Base-by-base conservation (phyloP, 1,140 invertebrate species). In the Bradynema listronoti region DNA sequence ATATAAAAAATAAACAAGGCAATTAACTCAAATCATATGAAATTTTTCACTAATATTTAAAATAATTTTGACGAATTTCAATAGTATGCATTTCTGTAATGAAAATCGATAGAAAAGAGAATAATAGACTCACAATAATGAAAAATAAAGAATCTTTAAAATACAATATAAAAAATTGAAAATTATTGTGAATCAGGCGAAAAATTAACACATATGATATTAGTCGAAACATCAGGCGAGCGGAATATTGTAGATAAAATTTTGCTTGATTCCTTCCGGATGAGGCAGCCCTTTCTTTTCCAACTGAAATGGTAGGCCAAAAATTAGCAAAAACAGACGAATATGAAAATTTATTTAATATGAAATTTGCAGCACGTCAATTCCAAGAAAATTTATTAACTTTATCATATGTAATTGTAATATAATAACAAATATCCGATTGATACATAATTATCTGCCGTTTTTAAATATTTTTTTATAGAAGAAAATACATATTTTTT, bases 211-310 rank as follows among this genome's bases (percentile, higher is more conserved):
- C 22, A 43, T 43, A 27, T 43, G 22, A 27, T 19, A 27, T 19
- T 27, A 43, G 22, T 43, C 22, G 19, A 43, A 43, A 43, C 6
- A 19, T 43, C 19, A 11, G 36, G 36, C 11, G 19, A 11, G 36
- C 14, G 47, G 47, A 32, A 50, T 50, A n/a, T 50, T 50, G 27
- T 50, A 50, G 47, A 50, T 32, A 32, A 4, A 50, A 27, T 4
- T 29, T n/a, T n/a, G 27, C 27, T 50, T 50, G 27, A 27, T 19
- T 19, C 47, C 47, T 50, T 50, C 47, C 4, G 63, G 63, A 30
- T 65, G 57, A 29, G 63, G 29, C 32, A 66, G 66, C 22, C 63
- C 64, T 25, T 63, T 46, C 46, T 65, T 65, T 54, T 65, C 63
- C 50, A 66, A 59, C 64, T 69, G 39, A 58, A 66, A 67, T 54